Evolutionary conservation across 2,888 invertebrate genomes (phyloP).

Genomic region (Timandra comae): DNA sequence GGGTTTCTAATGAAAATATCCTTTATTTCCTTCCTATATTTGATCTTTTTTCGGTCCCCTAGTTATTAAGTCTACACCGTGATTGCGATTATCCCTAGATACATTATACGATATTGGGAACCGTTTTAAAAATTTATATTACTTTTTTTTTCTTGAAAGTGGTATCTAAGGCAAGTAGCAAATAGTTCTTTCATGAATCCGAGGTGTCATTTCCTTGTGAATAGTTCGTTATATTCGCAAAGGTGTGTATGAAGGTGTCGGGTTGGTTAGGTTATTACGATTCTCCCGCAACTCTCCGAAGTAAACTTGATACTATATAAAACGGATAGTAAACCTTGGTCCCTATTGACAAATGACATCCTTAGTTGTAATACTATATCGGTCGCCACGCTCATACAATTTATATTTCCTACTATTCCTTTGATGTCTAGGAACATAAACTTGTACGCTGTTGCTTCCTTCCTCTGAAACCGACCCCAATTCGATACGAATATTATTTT

Average conservation of each 20-base stretch:
- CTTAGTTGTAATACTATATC: slow-evolving; percentile 55
- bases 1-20: slow-evolving; percentile 40
- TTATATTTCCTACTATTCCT: slow-evolving; percentile 42
- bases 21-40: slow-evolving; percentile 31
- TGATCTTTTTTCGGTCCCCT: slow-evolving; percentile 27
- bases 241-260: slow-evolving; percentile 43
- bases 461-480: slow-evolving; percentile 18
- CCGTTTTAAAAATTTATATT: slow-evolving; percentile 5
- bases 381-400: slow-evolving; percentile 45
- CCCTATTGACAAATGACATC: slow-evolving; percentile 57
- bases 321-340: slow-evolving; percentile 47
- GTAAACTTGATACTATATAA: slow-evolving; percentile 36
- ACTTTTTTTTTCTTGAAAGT: too few relatives aligned
- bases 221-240: slow-evolving; percentile 57
- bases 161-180: slow-evolving; percentile 4
- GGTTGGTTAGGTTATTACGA: slow-evolving; percentile 48
- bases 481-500: slow-evolving; percentile 23
- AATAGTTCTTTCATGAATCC: slow-evolving; percentile 52
- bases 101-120: neutral
- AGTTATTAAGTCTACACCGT: slow-evolving; percentile 24
- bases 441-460: slow-evolving; percentile 29
- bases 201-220: slow-evolving; percentile 61
- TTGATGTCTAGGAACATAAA: slow-evolving; percentile 40
- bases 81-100: slow-evolving; percentile 18
- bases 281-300: slow-evolving; percentile 31